A percentile compares a stretch with the other conserved stretches of the same genome.
These are phyloP conservation scores for Notechis scutatus DNA, from an alignment of 2,113 vertebrate genomes.

Conservation along the genomic window DNA sequence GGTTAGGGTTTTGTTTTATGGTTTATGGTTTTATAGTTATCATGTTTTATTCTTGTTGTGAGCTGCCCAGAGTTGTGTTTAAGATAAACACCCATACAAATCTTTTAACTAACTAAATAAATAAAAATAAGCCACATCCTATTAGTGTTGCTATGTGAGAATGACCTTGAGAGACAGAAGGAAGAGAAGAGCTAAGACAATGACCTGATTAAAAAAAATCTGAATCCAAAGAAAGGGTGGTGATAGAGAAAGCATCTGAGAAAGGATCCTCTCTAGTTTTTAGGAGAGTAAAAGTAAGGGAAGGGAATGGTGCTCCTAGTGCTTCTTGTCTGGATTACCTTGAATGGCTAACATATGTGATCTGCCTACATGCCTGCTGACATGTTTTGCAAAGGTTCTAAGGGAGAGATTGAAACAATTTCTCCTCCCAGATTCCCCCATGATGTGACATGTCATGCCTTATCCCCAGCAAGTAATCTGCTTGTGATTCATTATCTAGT, in stretches of 20 bases:
- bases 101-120: neutral
- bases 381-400: neutral
- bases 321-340: neutral
- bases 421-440: neutral
- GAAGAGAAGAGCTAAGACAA: neutral
- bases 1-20: neutral
- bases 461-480: neutral
- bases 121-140: neutral
- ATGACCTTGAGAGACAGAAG: neutral
- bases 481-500: neutral
- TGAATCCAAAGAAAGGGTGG: neutral
- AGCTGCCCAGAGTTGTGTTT: neutral
- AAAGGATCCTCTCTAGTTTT: neutral
- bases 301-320: neutral
- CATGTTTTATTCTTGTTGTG: neutral
- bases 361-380: neutral
- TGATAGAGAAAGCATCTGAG: neutral
- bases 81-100: neutral
- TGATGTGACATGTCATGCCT: neutral
- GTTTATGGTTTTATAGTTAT: neutral
- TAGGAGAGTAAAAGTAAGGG: neutral
- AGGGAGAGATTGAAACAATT: neutral
- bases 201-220: neutral
- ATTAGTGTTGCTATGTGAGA: neutral
- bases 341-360: neutral